Evolutionary conservation across 2,113 vertebrate species (phyloP), one percentile per base, ranked within the genome.

Genomic region (Melanerpes formicivorus): DNA sequence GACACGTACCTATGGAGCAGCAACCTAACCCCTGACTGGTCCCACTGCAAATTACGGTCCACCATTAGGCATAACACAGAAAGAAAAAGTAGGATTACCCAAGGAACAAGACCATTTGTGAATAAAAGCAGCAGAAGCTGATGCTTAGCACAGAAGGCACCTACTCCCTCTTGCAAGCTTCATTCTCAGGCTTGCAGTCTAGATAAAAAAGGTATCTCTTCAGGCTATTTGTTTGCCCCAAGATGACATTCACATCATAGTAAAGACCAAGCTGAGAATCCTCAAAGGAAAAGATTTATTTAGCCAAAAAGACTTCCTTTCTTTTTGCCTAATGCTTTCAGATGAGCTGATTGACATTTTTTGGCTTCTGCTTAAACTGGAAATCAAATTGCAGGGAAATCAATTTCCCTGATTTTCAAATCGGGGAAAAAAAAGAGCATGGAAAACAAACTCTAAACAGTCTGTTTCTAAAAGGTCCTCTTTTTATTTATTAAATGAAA

Each of bases 281-380:
- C 91, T 93, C 87, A 94, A 94, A 93, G 76, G 14, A 80, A 92
- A 86, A 72, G 50, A 40, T 54, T 92, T 93, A 66, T 86, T 89
- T 88, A 92, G 90, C 55, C 21, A 78, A 80, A 85, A 87, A 54
- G 50, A 77, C 11, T 64, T 83, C 32, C 50, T 37, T 29, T 62
- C n/a, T 32, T 32, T 64, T 18, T 76, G 54, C 63, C 55, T 25
- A 52, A 55, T 69, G 59, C 30, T 86, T 90, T 88, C 58, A 86
- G 85, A 85, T 40, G 80, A 85, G 62, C 30, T 46, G 56, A 80
- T 75, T 88, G 76, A 86, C 42, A 46, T 62, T 90, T 88, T 88
- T 93, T 91, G 65, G 48, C 55, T 88, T 75, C 62, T 80, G 11
- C 69, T 85, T 85, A 66, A 91, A 96, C 67, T 73, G 21, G 55